Evolutionary conservation across 2,888 invertebrate genomes (phyloP), one percentile per base, ranked within the genome.

Genomic region (Meiosimyza platycephala): DNA sequence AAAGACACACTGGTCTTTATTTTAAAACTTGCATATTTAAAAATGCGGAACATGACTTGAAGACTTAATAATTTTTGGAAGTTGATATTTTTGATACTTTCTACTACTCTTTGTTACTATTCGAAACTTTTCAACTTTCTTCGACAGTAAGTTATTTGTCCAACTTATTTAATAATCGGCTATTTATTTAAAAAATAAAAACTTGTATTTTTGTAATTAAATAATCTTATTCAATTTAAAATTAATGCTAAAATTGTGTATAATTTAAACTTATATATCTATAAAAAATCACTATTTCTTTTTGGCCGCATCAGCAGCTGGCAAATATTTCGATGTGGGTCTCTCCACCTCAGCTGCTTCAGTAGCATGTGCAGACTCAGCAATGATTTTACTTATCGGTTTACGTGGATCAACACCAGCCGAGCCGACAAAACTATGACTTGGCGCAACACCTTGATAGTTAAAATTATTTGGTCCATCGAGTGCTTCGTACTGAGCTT

Each of bases 401-500:
- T 74, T 73, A 47, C 52, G 47, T 1, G 28, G 48, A 6, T 13
- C 50, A 22, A 12, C 9, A 11, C 7, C 62, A 18, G 62, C 51
- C 3, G 75, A 64, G 7, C 72, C 74, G 6, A 78, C 71, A 50
- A 76, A 76, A 22, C 72, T 76, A 22, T 76, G 75, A n/a, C 78
- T 77, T 12, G 79, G 77, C 33, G 76, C 78, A 6, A 75, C 60
- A 54, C 76, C 78, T 67, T 78, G 80, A 62, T 76, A 72, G 28
- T 78, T 78, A 60, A 75, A 76, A 22, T 76, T 76, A 28, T 79
- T 78, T 16, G 81, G 72, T 47, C 81, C 81, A 63, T 79, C 75
- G 47, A 82, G 74, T 2, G 77, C 68, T 48, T 80, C 79, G 50
- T 81, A 82, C 72, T 82, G 79, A 18, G 79, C 77, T 75, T 83